Evolutionary conservation across 2,888 invertebrate species (phyloP), one percentile per base, ranked within the genome.

Genomic region (Spatulosminthurus flaviceps): DNA sequence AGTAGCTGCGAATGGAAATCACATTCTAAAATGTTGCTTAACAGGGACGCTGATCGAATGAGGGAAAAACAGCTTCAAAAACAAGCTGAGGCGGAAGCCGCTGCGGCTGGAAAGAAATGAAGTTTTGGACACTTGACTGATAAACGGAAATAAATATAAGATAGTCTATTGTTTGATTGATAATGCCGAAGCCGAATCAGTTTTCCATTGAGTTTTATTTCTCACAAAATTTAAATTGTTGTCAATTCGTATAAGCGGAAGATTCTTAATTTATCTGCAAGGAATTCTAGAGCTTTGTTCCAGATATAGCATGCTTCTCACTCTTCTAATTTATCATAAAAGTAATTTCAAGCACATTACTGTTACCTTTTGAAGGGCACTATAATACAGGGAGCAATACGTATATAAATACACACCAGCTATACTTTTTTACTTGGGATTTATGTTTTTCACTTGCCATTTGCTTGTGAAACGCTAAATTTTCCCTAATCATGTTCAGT

Each of bases 1-100:
- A 41, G 13, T 41, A 9, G 13, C 9, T 7, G 13, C 41, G 41
- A 13, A 41, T 9, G 41, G 7, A 41, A 41, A 9, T 41, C 7
- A 41, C 13, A 9, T 9, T 41, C 41, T 9, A 11, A 19, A 11
- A 51, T 34, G n/a, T 11, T 51, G n/a, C 1, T 22, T 64, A 89
- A 71, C 87, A 94, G 95, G 87, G 95, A 95, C 90, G 95, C 95
- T 26, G 94, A 95, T 87, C 85, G 94, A 86, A 95, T 95, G 94
- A 90, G 95, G 87, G 94, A 95, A 87, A 95, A 95, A 87, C 95
- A 95, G 75, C 51, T 75, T 11, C 34, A 78, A 71, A 82, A 84
- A 51, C 80, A 80, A 24, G 67, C 16, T 16, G 43, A 79, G 22
- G 71, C 71, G 7, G 79, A 43, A 34, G 71, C 73, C 60, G 26